Conservation (phyloP, 2,113 vertebrate genomes). For the Sus scrofa region DNA sequence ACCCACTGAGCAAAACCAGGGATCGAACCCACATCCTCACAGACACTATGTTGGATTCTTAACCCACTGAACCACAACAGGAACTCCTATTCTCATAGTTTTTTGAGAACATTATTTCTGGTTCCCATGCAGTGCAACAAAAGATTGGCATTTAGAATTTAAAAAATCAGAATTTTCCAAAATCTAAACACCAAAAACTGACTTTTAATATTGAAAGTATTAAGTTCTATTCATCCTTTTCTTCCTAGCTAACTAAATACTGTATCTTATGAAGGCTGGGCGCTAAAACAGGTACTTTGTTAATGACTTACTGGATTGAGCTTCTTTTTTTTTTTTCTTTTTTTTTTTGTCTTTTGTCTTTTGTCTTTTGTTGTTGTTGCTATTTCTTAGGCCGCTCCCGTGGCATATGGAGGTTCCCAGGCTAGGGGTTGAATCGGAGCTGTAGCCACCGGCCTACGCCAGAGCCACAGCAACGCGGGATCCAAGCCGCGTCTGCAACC, state of each 20-base stretch:
- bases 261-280: not conserved
- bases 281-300: not conserved
- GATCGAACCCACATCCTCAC: no score
- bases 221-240: not conserved
- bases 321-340: not conserved
- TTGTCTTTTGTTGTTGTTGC: no score
- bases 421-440: no score
- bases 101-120: not conserved
- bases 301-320: not conserved
- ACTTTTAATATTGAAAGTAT: not conserved
- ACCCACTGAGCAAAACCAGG: no score
- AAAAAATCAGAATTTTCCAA: conserved; percentile 6
- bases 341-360: no score
- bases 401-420: no score
- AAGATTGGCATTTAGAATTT: not conserved
- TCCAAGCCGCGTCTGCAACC: no score
- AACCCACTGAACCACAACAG: no score
- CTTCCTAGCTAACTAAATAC: not conserved
- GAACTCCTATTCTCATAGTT: not conserved
- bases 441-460: no score
- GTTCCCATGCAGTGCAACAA: not conserved
- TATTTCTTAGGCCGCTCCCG: no score
- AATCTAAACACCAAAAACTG: not conserved
- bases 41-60: no score
- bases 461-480: no score